phyloP scores from a whole-genome alignment of 2,113 vertebrate species.

The Myrmecobius fasciatus region DNA sequence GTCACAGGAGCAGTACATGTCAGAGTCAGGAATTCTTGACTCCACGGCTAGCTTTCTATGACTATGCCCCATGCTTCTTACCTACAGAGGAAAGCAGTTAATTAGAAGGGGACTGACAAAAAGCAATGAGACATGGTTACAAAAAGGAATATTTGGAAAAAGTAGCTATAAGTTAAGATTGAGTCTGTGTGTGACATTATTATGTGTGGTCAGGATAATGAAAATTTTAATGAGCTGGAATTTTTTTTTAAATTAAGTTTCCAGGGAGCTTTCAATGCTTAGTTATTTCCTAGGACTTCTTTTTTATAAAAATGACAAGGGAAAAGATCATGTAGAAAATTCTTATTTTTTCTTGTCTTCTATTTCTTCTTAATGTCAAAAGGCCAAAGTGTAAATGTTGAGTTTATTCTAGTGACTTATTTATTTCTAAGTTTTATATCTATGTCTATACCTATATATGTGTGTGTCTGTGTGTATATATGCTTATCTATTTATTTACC shows the following conservation, averaged over 20 bases:
- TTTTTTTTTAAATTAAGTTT: neutral
- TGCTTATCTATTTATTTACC: too few species aligned
- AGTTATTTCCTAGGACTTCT: constrained; percentile 15
- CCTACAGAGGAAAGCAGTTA: neutral
- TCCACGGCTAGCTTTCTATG: neutral
- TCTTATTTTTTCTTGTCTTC: constrained; percentile 14
- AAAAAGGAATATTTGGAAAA: neutral
- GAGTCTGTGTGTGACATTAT: neutral
- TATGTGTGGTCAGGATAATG: neutral
- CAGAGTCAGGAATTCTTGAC: neutral
- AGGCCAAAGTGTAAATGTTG: neutral
- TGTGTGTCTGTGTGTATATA: too few species aligned
- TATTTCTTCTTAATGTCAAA: neutral
- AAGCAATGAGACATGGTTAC: neutral
- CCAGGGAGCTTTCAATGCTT: neutral
- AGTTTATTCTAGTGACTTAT: neutral
- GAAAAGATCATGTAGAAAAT: neutral
- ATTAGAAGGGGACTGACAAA: neutral
- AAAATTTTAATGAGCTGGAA: neutral
- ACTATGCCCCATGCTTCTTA: neutral
- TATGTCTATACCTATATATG: neutral
- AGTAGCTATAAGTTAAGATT: neutral
- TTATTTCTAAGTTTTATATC: neutral
- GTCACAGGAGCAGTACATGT: neutral
- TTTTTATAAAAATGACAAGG: constrained; percentile 26